Evolutionary conservation across 2,113 vertebrate species (phyloP), one percentile per base, ranked within the genome.

Genomic region (Bucco capensis): DNA sequence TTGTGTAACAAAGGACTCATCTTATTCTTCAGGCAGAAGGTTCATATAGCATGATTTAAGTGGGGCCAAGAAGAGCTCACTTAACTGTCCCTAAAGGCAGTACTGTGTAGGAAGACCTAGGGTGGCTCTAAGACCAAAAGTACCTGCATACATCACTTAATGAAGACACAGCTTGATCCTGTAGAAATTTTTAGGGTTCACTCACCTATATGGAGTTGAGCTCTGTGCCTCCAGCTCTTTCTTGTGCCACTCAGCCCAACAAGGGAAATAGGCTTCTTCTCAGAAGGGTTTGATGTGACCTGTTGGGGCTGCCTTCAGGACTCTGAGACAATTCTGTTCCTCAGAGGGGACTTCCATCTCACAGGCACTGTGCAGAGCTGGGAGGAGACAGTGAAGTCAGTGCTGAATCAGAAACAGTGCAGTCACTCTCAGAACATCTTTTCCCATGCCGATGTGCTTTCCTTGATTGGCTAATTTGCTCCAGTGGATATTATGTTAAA

Each of bases 171-270:
- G 5, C 27, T 58, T 44, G 27, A 71, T 54, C 18, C 33, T 62
- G 6, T 8, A 54, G 12, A 81, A 66, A 28, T 19, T 44, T 73
- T 50, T 54, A 58, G 14, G 9, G 8, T 25, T 14, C 5, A 5
- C 4, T 30, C 3, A 0, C 24, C 24, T 47, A 14, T 17, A 6
- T 8, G 24, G 13, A 15, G 4, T 6, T 76, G 14, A 30, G 10
- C 19, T 70, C 53, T 84, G 25, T 5, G 4, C 24, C 10, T 77
- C 8, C 24, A 12, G n/a, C 54, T 84, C 5, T 9, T 6, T 44
- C 33, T 57, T 47, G 10, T 23, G 28, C 19, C 19, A 2, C 18
- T 38, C 53, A 64, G 14, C 4, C 23, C 42, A 77, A 75, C 44
- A 75, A 71, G 23, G 75, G n/a, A 67, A 62, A 74, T 2, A 18